Evolutionary conservation across 92 coral and sea anemone species (phyloP).

Genomic region (Pocillopora meandrina): DNA sequence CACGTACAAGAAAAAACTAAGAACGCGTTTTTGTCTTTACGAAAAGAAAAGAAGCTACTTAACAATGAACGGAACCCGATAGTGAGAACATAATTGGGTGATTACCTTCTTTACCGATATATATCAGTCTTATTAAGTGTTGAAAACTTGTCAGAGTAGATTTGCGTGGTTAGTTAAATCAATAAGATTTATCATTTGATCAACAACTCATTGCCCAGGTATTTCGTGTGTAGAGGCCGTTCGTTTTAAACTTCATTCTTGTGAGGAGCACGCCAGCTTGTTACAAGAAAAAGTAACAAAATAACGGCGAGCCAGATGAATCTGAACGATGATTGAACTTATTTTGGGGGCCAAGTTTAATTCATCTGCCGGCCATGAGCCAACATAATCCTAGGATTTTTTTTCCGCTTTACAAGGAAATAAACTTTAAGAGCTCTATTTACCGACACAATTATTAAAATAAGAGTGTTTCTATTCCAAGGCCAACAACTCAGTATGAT

Average conservation of each 20-base stretch:
- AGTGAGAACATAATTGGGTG: background rate
- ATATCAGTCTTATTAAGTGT: background rate
- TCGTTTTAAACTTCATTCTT: background rate
- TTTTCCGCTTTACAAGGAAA: background rate
- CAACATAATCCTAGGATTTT: background rate
- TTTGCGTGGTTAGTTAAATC: background rate
- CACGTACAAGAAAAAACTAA: background rate
- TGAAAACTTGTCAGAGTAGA: background rate
- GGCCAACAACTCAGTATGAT: no score
- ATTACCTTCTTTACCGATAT: background rate
- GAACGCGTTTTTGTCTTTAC: background rate
- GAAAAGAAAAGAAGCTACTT: background rate
- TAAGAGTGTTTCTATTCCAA: background rate
- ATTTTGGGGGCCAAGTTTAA: no score
- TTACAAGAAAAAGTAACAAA: background rate
- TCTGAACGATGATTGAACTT: background rate
- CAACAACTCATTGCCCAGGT: slow-evolving; percentile 2
- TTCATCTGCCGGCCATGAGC: background rate
- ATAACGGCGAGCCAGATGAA: background rate
- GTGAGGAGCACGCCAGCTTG: background rate
- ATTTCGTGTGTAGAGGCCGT: background rate
- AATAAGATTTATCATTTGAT: background rate
- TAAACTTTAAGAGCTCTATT: background rate
- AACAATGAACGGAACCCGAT: background rate
- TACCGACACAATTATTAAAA: background rate